Evolutionary conservation across 2,113 vertebrate genomes (phyloP), one percentile per base, ranked within the genome.

Genomic region (Rhizomys pruinosus): DNA sequence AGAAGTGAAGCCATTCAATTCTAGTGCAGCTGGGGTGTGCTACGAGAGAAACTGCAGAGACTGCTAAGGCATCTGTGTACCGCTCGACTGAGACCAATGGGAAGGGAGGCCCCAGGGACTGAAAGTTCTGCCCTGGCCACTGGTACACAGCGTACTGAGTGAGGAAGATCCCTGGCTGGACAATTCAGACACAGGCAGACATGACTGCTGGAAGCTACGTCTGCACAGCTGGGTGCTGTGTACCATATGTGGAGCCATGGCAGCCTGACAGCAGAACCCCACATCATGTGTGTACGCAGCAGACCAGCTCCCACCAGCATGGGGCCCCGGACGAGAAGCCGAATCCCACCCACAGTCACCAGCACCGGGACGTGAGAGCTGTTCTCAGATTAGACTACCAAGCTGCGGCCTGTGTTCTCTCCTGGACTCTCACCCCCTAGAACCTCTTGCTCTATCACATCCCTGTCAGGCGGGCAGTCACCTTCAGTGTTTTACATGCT

Each of bases 11-110:
- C n/a, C n/a, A n/a, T n/a, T n/a, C n/a, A n/a, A n/a, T n/a, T n/a
- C n/a, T n/a, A n/a, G n/a, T 39, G 32, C 16, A 29, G 23, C 87
- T 39, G 16, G 44, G 37, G 37, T n/a, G n/a, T n/a, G n/a, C 55
- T 66, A 16, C 20, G 64, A n/a, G 57, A 4, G 7, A 39, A 68
- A 34, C n/a, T 13, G 19, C 44, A 23, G 42, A 86, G 81, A 0
- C 2, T 27, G 4, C 32, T 37, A 7, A 34, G 44, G 39, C 12
- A 76, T 81, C 1, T 0, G 5, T 5, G 4, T 64, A n/a, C 3
- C 34, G 64, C 52, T 12, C 4, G 55, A 76, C 1, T 7, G 12
- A 47, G 12, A 34, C 19, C 9, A 16, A 25, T 7, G n/a, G 47
- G 15, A 55, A 52, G 12, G 3, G 10, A 37, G 22, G n/a, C 6